phyloP scores from a whole-genome alignment of 2,113 vertebrate species.

The Erythrocercus mccallii region DNA sequence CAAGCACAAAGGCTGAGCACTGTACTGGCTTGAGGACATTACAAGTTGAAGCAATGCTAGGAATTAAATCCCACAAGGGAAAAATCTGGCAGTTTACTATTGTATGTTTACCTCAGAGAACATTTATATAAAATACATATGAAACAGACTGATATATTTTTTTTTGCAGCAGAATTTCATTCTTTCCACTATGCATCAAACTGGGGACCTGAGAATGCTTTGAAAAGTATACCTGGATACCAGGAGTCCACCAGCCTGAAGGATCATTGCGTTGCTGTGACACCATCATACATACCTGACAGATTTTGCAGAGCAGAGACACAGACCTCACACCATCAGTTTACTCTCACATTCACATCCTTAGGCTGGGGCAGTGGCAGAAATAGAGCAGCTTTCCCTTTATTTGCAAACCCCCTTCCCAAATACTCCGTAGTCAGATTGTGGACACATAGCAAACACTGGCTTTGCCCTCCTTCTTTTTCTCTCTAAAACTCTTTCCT shows the following conservation, averaged over 20 bases:
- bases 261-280: not conserved
- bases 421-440: not conserved
- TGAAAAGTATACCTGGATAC: not conserved
- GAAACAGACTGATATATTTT: not conserved
- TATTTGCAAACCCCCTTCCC: not conserved
- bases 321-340: not conserved
- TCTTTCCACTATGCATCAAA: not conserved
- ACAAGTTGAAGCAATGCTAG: not conserved
- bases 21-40: not conserved
- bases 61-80: not conserved
- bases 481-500: not conserved
- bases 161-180: not conserved
- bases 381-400: not conserved
- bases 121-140: not conserved
- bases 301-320: not conserved
- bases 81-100: not conserved
- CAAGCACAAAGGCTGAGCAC: not conserved
- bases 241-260: not conserved
- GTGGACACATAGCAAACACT: not conserved
- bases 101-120: not conserved
- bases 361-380: not conserved
- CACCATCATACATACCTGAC: fast-evolving
- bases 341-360: not conserved
- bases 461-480: not conserved
- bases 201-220: not conserved